phyloP scores from a whole-genome alignment of 2,113 vertebrate genomes.

The Pyxicephalus adspersus region DNA sequence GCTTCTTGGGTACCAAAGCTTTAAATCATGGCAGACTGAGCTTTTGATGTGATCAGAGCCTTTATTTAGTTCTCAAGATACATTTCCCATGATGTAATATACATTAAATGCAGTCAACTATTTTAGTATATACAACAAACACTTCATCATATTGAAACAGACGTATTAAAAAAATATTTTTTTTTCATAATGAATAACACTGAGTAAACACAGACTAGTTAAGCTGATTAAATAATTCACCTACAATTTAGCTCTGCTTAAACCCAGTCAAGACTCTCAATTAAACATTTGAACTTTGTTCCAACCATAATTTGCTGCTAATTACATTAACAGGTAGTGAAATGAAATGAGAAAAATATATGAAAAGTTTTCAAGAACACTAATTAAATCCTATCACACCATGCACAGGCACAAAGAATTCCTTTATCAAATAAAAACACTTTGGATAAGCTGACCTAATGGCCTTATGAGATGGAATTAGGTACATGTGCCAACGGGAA shows the following conservation, averaged over 20 bases:
- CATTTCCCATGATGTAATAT: too few relatives aligned
- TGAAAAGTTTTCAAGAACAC: background rate
- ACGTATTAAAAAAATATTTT: background rate
- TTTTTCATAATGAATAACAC: background rate
- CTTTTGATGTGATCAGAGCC: background rate
- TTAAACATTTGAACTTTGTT: background rate
- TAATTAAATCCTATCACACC: conserved; percentile 1
- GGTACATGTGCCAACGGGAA: too few relatives aligned
- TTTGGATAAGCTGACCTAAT: too few relatives aligned
- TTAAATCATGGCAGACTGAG: background rate
- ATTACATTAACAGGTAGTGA: conserved; percentile 33
- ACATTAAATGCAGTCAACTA: too few relatives aligned
- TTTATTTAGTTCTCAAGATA: too few relatives aligned
- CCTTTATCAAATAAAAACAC: too few relatives aligned
- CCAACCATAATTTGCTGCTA: conserved; percentile 3
- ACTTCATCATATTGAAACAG: background rate
- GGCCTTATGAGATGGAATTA: too few relatives aligned
- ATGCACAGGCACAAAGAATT: too few relatives aligned
- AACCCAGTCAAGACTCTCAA: conserved; percentile 17
- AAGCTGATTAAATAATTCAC: background rate
- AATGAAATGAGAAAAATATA: conserved; percentile 11
- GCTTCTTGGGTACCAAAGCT: too few relatives aligned
- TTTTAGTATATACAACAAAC: background rate
- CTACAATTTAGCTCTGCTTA: background rate
- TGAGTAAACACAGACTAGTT: background rate